These are phyloP conservation scores for Octomys mimax DNA, from an alignment of 2,797 vertebrate species.

Conservation along the genomic window DNA sequence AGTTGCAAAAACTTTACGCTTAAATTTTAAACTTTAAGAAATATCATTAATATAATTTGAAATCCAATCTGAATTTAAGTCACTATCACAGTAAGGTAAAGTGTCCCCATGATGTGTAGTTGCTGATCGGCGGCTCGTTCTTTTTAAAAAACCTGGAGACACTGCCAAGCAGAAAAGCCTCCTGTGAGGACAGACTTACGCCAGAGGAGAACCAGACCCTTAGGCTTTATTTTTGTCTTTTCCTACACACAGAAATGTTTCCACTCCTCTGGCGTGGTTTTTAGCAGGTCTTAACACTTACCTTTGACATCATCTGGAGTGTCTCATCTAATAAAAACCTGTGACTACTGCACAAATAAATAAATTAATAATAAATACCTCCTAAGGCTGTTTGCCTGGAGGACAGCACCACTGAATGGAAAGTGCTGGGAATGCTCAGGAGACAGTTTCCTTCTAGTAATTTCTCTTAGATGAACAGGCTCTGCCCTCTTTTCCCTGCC, in stretches of 20 bases:
- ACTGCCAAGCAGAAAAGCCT: too few species aligned
- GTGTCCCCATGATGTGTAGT: background rate
- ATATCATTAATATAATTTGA: background rate
- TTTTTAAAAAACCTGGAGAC: background rate
- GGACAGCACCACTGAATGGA: background rate
- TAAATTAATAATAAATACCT: too few species aligned
- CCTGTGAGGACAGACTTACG: too few species aligned
- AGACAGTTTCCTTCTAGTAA: background rate
- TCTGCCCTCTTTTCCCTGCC: background rate
- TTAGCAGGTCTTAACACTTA: too few species aligned
- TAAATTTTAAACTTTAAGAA: conserved; percentile 62
- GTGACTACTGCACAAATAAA: too few species aligned
- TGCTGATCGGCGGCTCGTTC: background rate
- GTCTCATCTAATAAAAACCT: too few species aligned
- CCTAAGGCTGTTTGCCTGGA: background rate
- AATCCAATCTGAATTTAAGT: conserved; percentile 58
- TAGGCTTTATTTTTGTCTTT: too few species aligned
- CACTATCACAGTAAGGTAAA: background rate
- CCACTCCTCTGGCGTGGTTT: too few species aligned
- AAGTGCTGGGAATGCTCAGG: background rate
- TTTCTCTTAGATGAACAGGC: background rate
- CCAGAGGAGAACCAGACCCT: too few species aligned
- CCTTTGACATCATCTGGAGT: too few species aligned
- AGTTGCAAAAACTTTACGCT: background rate
- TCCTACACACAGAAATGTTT: too few species aligned